A percentile compares a stretch with the other conserved stretches of the same genome.
These are phyloP conservation scores for Sapayoa aenigma DNA, from an alignment of 2,113 vertebrate genomes.

Conservation along the genomic window DNA sequence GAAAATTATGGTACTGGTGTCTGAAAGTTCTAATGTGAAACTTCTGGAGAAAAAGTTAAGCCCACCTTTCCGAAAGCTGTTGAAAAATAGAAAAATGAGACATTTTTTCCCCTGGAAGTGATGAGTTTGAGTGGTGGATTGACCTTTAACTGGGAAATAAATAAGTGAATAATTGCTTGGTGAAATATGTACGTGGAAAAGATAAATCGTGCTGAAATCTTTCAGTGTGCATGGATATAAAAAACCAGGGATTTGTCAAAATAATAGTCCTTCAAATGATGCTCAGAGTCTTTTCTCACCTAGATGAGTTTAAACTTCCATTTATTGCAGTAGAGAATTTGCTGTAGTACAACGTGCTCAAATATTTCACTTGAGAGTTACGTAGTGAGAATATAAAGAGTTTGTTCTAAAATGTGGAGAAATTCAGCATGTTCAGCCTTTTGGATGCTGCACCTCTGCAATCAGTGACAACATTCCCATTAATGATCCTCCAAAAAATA, in stretches of 20 bases:
- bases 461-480: neutral
- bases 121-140: neutral
- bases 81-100: neutral
- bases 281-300: neutral
- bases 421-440: neutral
- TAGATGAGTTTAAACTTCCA: neutral
- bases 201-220: neutral
- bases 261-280: neutral
- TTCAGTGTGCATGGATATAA: neutral
- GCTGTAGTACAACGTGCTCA: neutral
- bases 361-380: neutral
- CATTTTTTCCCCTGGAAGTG: neutral
- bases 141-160: conserved; percentile 23
- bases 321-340: neutral
- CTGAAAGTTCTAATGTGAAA: neutral
- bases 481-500: neutral
- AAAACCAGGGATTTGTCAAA: neutral
- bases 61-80: neutral
- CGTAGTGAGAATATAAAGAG: neutral
- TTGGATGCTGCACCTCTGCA: neutral
- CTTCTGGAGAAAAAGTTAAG: neutral
- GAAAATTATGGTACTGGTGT: neutral
- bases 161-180: conserved; percentile 14
- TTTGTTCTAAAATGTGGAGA: neutral
- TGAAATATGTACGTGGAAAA: neutral